Evolutionary conservation across 2,797 vertebrate genomes (phyloP).

Genomic region (Acanthis flammea): DNA sequence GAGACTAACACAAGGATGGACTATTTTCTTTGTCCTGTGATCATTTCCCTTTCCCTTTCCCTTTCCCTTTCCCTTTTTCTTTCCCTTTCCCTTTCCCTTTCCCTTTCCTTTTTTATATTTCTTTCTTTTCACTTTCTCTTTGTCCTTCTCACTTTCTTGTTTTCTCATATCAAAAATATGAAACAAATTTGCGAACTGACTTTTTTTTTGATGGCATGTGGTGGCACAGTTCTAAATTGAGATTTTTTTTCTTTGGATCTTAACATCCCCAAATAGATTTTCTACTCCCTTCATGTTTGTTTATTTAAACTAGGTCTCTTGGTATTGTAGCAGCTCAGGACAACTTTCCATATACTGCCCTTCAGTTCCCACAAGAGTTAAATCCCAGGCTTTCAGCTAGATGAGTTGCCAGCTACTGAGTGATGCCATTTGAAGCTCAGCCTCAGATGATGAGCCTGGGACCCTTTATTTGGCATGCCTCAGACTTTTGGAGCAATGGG

Average conservation of each 20-base stretch:
- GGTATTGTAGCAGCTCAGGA: constrained; percentile 34
- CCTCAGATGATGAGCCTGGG: constrained; percentile 65
- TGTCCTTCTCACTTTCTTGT: neutral
- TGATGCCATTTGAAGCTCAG: constrained; percentile 68
- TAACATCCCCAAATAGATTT: constrained; percentile 39
- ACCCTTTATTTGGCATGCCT: constrained; percentile 60
- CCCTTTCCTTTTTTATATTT: neutral
- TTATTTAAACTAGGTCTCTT: constrained; percentile 57
- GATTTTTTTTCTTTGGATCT: constrained; percentile 31
- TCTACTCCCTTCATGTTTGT: constrained; percentile 11
- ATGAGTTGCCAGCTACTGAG: constrained; percentile 35
- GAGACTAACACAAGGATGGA: neutral
- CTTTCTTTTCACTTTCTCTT: neutral
- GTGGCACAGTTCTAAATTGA: constrained; percentile 18
- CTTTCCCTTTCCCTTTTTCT: too few species aligned
- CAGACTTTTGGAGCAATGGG: constrained; percentile 51
- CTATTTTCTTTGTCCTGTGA: neutral
- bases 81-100: too few species aligned
- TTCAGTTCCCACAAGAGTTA: constrained; percentile 29
- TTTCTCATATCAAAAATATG: neutral
- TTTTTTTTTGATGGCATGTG: neutral
- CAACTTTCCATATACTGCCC: constrained; percentile 54
- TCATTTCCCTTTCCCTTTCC: too few species aligned
- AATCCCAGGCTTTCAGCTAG: constrained; percentile 17
- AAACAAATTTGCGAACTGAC: neutral